These are phyloP conservation scores for Eupithecia pulchellata DNA, from an alignment of 2,888 invertebrate genomes.

Conservation along the genomic window DNA sequence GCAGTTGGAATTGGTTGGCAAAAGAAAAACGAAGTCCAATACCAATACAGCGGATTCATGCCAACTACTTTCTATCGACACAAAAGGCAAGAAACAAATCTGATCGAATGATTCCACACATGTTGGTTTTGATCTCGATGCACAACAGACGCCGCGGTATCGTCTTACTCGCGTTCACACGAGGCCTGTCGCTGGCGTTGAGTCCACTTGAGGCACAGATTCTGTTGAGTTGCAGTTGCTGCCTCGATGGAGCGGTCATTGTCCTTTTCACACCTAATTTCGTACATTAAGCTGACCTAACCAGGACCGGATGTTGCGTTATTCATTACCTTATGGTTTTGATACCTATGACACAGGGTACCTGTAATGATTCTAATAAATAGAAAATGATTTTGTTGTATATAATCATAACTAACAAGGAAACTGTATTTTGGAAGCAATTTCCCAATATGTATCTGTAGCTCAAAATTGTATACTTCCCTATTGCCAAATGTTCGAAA, in stretches of 20 bases:
- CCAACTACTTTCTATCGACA: background rate
- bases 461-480: no score
- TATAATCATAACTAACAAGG: no score
- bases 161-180: conserved; percentile 80
- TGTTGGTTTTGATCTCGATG: conserved; percentile 68
- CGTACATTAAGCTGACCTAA: background rate
- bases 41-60: background rate
- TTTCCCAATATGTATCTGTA: no score
- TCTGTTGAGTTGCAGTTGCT: conserved; percentile 4
- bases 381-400: no score
- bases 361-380: no score
- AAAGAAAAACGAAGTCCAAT: no score
- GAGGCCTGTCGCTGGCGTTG: conserved; percentile 54
- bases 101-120: conserved; percentile 71
- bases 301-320: no score
- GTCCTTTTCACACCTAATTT: conserved; percentile 25
- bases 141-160: conserved; percentile 77
- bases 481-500: no score
- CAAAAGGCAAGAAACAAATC: conserved; percentile 27
- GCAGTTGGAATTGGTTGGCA: no score
- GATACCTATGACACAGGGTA: no score
- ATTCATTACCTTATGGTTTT: no score
- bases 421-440: no score
- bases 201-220: conserved; percentile 53
- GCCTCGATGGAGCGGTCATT: conserved; percentile 33